Evolutionary conservation across 2,113 vertebrate species (phyloP).

Genomic region (Peromyscus leucopus): DNA sequence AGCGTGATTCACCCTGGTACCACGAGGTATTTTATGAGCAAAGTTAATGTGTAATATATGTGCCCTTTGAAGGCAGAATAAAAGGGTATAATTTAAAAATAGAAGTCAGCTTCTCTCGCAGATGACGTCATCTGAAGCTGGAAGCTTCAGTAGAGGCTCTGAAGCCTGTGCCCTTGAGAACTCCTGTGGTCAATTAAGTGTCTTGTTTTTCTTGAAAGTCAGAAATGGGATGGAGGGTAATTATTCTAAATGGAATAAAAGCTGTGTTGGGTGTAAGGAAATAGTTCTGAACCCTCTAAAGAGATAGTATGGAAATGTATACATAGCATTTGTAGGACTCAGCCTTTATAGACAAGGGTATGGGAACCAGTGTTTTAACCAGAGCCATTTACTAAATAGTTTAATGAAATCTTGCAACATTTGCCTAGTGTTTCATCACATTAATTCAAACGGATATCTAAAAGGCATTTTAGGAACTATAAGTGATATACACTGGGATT

Average conservation of each 20-base stretch:
- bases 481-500: background rate
- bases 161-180: slow-evolving; percentile 82
- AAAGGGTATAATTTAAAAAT: slow-evolving; percentile 85
- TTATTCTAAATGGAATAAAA: slow-evolving; percentile 79
- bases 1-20: background rate
- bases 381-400: slow-evolving; percentile 58
- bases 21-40: slow-evolving; percentile 76
- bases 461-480: background rate
- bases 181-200: slow-evolving; percentile 84
- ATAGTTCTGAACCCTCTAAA: slow-evolving; percentile 64
- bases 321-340: slow-evolving; percentile 1
- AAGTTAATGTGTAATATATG: slow-evolving; percentile 79
- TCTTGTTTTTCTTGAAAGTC: slow-evolving; percentile 84
- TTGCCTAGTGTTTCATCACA: slow-evolving; percentile 52
- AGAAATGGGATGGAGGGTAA: slow-evolving; percentile 76
- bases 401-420: slow-evolving; percentile 46
- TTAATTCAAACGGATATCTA: background rate
- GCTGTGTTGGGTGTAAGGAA: slow-evolving; percentile 64
- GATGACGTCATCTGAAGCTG: slow-evolving; percentile 86
- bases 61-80: slow-evolving; percentile 83
- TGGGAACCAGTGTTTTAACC: slow-evolving; percentile 24
- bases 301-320: slow-evolving; percentile 63
- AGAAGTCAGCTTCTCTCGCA: slow-evolving; percentile 85
- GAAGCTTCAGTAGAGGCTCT: slow-evolving; percentile 73
- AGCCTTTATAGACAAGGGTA: slow-evolving; percentile 54